A percentile compares a stretch with the other conserved stretches of the same genome.
Conservation (phyloP, 2,888 invertebrate species). For the Ernsta delagoae region DNA sequence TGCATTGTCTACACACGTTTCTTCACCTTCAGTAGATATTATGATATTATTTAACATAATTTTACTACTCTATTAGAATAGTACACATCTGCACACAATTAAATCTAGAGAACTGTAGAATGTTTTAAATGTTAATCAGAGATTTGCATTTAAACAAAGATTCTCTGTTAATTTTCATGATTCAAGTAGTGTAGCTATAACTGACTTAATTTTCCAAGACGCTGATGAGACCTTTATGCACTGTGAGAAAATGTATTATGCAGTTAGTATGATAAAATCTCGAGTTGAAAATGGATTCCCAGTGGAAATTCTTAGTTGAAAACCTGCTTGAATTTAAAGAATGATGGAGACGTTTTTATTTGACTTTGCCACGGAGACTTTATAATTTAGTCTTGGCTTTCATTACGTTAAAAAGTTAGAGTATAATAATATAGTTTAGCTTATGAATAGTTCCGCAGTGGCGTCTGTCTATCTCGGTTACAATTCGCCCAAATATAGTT, state of each 20-base stretch:
- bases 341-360: slow-evolving; percentile 11
- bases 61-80: too few species aligned
- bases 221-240: slow-evolving; percentile 26
- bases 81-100: neutral
- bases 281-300: slow-evolving; percentile 16
- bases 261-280: slow-evolving; percentile 23
- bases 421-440: too few species aligned
- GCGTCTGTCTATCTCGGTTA: too few species aligned
- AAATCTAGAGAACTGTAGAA: neutral
- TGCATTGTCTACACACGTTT: too few species aligned
- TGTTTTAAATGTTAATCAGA: neutral
- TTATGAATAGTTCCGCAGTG: too few species aligned
- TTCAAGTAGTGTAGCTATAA: slow-evolving; percentile 17
- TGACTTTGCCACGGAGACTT: neutral
- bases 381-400: neutral
- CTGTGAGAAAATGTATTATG: slow-evolving; percentile 23
- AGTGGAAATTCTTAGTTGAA: slow-evolving; percentile 8
- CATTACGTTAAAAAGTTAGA: neutral
- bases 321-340: slow-evolving; percentile 6
- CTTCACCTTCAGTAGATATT: too few species aligned
- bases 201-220: slow-evolving; percentile 19
- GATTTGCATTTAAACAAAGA: slow-evolving; percentile 25
- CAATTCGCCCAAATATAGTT: too few species aligned
- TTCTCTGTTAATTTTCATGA: slow-evolving; percentile 24
- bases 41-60: too few species aligned